Conservation (phyloP, 2,888 invertebrate species). For the Cryptocephalus primarius region DNA sequence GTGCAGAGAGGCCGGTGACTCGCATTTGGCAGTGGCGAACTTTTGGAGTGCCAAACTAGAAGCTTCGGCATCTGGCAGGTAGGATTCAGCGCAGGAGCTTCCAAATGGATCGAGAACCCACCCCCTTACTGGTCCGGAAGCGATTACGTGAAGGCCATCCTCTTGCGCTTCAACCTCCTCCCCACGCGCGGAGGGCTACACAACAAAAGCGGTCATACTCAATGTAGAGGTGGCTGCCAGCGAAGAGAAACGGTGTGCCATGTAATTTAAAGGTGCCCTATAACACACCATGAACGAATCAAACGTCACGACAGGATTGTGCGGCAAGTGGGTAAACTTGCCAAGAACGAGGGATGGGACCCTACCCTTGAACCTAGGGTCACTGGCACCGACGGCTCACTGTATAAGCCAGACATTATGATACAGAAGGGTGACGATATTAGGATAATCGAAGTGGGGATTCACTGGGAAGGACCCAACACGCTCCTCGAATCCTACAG, state of each 20-base stretch:
- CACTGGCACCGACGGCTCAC: conserved; percentile 10
- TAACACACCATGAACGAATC: conserved; percentile 5
- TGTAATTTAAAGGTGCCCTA: conserved; percentile 10
- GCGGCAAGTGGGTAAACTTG: conserved; percentile 1
- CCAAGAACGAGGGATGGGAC: not conserved
- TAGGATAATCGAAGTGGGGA: conserved; percentile 3
- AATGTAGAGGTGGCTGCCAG: conserved; percentile 4
- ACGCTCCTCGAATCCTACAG: not conserved
- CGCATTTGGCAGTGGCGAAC: no score
- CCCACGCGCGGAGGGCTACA: conserved; percentile 14
- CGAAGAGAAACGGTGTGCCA: conserved; percentile 6
- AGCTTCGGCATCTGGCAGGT: no score
- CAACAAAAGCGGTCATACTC: not conserved
- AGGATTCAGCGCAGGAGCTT: no score
- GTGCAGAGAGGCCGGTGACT: no score
- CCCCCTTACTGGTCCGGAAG: conserved; percentile 18
- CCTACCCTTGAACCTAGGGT: conserved; percentile 16
- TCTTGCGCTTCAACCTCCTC: conserved; percentile 19
- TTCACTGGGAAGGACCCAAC: conserved; percentile 4
- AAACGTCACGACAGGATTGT: conserved; percentile 7
- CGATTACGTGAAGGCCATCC: conserved; percentile 19
- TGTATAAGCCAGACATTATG: conserved; percentile 15
- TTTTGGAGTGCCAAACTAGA: no score
- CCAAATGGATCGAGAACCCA: no score
- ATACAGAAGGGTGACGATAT: not conserved